Evolutionary conservation across 1,140 invertebrate species (phyloP), one percentile per base, ranked within the genome.

Genomic region (Trachymyrmex septentrionalis): DNA sequence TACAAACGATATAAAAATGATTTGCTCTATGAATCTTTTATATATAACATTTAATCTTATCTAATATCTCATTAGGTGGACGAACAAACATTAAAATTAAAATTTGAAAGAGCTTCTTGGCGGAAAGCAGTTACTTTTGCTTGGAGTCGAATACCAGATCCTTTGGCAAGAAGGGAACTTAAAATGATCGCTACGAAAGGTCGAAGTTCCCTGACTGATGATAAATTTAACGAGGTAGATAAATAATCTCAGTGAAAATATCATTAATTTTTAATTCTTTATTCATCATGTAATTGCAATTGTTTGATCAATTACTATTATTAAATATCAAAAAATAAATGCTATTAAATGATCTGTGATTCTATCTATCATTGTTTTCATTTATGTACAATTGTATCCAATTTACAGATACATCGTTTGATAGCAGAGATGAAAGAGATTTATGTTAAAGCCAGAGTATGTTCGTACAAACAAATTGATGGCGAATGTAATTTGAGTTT

Each of bases 401-500:
- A 87, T 88, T 86, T 96, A 16, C 91, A 98, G 97, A 96, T 98
- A 81, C 96, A 97, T 92, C 96, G 97, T 90, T 88, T 97, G n/a
- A 96, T 97, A 84, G 96, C 96, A 0, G 96, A 98, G 91, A 98
- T 98, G 97, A 97, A 98, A 93, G 97, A 97, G 88, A 96, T 97
- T 7, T 98, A 98, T 93, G 96, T 96, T n/a, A 96, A 96, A 80
- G 96, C 96, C 0, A 96, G 96, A 91, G 95, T 97, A n/a, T 98
- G 97, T 90, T 96, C 97, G 0, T 97, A 96, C 84, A 96, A 96
- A 53, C 95, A 94, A 76, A 94, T 93, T 81, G 94, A 94, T 2
- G 91, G 95, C 7, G 96, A 96, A 78, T 98, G 97, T 89, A 96
- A 97, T 92, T 95, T 97, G 90, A 96, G 96, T 73, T 90, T 97